Base-by-base conservation (phyloP, 92 coral and sea anemone genomes). In the Porites lobata region DNA sequence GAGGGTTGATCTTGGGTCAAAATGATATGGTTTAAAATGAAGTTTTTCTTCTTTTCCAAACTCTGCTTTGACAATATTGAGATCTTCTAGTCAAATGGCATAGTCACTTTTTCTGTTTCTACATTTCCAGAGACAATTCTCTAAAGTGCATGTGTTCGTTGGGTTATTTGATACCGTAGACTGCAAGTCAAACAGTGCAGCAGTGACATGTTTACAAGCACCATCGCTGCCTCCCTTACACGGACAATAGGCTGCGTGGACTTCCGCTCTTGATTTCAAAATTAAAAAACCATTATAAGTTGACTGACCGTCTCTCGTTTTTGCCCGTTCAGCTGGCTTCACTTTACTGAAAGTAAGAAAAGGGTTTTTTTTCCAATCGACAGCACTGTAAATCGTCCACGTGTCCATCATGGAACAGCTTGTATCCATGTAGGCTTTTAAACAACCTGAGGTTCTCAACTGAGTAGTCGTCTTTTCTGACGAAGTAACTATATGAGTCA, bases 221-320 rank as follows among this genome's bases (percentile, higher is more conserved):
- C 90, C 92, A 77, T 87, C 85, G 20, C 75, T 76, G 51, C 92
- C 86, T 82, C 91, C 94, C 86, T 87, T 91, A 56, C 91, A 91
- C n/a, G 89, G 77, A 78, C 91, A 91, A 68, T 67, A 75, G 65
- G 73, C 94, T 21, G 86, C 80, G 52, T 87, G 88, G 32, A 87
- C 94, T 83, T 87, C 80, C 26, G 88, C 91, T 38, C 88, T 79
- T 7, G 63, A 66, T 73, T 90, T 85, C 24, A 90, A 76, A 77
- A 84, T 15, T 13, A 85, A 64, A 32, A 78, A 90, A 7, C 79
- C 90, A 74, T 73, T 85, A 50, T 86, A 90, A 19, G 78, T 38
- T 76, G 77, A 59, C 87, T 68, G n/a, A 62, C 94, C 81, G 56
- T 90, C 87, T 72, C 79, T 75, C 11, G 66, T 87, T 71, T 85